Base-by-base conservation (phyloP, 2,113 vertebrate species). In the Acanthochromis polyacanthus region DNA sequence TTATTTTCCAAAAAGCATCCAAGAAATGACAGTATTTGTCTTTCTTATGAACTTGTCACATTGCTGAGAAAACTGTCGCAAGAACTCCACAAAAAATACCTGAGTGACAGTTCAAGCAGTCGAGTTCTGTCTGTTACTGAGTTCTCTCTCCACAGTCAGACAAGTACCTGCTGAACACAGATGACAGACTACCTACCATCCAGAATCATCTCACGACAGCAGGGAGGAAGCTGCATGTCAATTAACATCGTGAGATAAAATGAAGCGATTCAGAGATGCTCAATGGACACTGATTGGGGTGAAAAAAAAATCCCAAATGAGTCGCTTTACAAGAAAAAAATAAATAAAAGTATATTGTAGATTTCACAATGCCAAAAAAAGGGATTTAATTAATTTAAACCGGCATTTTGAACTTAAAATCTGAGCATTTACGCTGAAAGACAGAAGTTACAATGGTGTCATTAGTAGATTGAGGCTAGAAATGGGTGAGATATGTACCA, bases 71-170 rank as follows among this genome's bases (percentile, higher is more conserved):
- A 66, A 58, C n/a, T 43, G 62, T 53, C 2, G 0, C 32, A 23
- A 15, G 45, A 76, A 51, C 19, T 67, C 38, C 28, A 3, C 15
- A 20, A 64, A 61, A 72, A 57, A 10, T 3, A 2, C 14, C 9
- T 60, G 80, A 89, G 52, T 88, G 85, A 78, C 71, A 78, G 61
- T 58, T 70, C 40, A 71, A 75, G 62, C 2, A 15, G 52, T 4
- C 4, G 46, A 53, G 50, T 28, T 74, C 23, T 22, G 4, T 51
- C 51, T 68, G 22, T 76, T 60, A 14, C 46, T 7, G 12, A 64
- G 70, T 32, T 60, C 45, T 19, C 52, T 43, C 43, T 43, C 32
- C 28, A 16, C 59, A 71, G 59, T 59, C 25, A 67, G 53, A 68
- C 48, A 46, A 70, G 62, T 53, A 78, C 75, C 75, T 78, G 53